A percentile compares a stretch with the other conserved stretches of the same genome.
Conservation (phyloP, 2,113 vertebrate genomes). For the Oncorhynchus nerka region DNA sequence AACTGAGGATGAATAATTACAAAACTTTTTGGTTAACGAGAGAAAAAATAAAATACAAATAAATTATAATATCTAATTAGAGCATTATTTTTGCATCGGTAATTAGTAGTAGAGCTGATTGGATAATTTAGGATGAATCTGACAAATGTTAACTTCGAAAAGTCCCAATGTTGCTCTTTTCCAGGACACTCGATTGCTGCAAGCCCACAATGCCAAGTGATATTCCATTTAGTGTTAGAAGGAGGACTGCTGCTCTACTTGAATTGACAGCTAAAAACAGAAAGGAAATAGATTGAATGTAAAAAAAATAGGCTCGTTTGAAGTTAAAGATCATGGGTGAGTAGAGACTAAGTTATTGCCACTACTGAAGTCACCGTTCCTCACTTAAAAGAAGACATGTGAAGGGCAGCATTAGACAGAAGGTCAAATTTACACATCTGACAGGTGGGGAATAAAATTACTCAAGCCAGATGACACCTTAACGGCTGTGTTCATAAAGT, state of each 20-base stretch:
- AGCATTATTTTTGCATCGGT: slow-evolving; percentile 14
- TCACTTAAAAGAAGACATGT: neutral
- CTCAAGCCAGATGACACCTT: neutral
- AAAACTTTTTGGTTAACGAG: slow-evolving; percentile 3
- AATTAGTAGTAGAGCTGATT: slow-evolving; percentile 11
- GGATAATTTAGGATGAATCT: neutral
- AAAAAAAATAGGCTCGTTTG: neutral
- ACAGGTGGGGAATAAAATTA: neutral
- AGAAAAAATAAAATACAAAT: neutral
- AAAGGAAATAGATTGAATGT: neutral
- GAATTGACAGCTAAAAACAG: neutral
- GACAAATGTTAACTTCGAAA: neutral
- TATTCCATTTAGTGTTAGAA: neutral
- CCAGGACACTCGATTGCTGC: slow-evolving; percentile 47
- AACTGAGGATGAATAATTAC: slow-evolving; percentile 12
- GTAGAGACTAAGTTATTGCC: neutral
- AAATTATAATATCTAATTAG: neutral
- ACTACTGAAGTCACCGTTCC: neutral
- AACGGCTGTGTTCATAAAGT: neutral
- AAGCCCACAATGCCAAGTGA: slow-evolving; percentile 19
- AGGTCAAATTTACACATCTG: neutral
- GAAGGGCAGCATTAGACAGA: slow-evolving; percentile 4
- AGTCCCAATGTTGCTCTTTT: slow-evolving; percentile 1
- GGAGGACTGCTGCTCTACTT: neutral
- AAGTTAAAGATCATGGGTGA: neutral